These are phyloP conservation scores for Steinernema khuongi DNA, from an alignment of 1,140 invertebrate genomes.

Conservation along the genomic window DNA sequence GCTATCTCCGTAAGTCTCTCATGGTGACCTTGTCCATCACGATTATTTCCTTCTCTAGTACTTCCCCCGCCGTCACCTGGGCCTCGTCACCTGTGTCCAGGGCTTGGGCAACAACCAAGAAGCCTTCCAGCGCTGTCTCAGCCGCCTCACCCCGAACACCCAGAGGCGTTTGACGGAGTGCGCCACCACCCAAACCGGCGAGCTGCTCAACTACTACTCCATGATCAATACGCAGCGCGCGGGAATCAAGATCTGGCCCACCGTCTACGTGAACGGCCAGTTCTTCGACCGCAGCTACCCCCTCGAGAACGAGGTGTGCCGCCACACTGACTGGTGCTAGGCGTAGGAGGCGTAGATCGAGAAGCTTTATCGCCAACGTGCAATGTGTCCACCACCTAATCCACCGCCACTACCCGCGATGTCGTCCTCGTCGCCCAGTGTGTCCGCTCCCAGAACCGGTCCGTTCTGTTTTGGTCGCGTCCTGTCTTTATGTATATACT, in stretches of 20 bases:
- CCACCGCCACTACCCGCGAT: too few relatives aligned
- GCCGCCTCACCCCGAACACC: conserved; percentile 29
- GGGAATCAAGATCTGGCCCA: conserved; percentile 38
- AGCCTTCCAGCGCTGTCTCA: conserved; percentile 35
- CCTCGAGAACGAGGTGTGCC: conserved; percentile 31
- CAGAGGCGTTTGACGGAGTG: conserved; percentile 33
- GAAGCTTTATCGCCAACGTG: not conserved
- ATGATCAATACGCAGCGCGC: conserved; percentile 39
- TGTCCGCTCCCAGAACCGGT: too few relatives aligned
- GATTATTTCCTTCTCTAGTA: conserved; percentile 24
- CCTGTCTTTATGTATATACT: too few relatives aligned
- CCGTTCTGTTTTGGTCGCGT: too few relatives aligned
- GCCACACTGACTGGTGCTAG: conserved; percentile 38
- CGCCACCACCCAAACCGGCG: conserved; percentile 36
- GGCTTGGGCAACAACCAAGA: conserved; percentile 29
- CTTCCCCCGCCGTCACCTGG: conserved; percentile 38
- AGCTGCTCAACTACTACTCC: conserved; percentile 38
- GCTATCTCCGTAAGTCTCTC: conserved; percentile 30
- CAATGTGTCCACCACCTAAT: not conserved
- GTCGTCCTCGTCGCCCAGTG: too few relatives aligned
- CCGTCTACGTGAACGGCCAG: conserved; percentile 36
- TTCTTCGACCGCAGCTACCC: conserved; percentile 40
- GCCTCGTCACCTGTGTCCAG: conserved; percentile 36
- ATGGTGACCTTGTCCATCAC: not conserved
- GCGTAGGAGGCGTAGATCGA: not conserved